Base-by-base conservation (phyloP, 2,113 vertebrate genomes). In the Neopipo cinnamomea region DNA sequence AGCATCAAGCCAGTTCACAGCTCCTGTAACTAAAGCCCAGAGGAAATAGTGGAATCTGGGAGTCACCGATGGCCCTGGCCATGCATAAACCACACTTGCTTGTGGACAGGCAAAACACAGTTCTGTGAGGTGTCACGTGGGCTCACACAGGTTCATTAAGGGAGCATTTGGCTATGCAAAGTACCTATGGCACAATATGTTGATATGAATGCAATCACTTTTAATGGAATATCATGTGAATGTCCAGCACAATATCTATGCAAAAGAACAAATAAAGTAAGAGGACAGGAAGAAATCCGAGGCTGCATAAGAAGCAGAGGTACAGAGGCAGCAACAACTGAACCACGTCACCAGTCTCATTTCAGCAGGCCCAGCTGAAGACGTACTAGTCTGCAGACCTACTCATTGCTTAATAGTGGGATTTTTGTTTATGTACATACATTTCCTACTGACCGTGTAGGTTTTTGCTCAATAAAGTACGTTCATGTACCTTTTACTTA, bases 21-120 rank as follows among this genome's bases (percentile, higher is more conserved):
- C 20, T 81, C 24, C 33, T 56, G 15, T 41, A 52, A 49, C 33
- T 81, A 55, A 61, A 81, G 12, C 7, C 22, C 25, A 67, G 30
- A 56, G 28, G 22, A 76, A 81, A 62, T 9, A 39, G 41, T 24
- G 21, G 66, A 61, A 50, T 15, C 21, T 16, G 16, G 41, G 23
- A 85, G 62, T 67, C 47, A 25, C 52, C 22, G 52, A 25, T 11
- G 8, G 11, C n/a, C 24, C 18, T 35, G 42, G 18, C 13, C 35
- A 35, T 12, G 27, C 21, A 30, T 20, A 79, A 59, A 42, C 23
- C n/a, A 70, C 31, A 25, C 5, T 12, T 39, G 33, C 15, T n/a
- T 1, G 0, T 18, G 31, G 35, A 44, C 3, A 46, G 41, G 56
- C 8, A 35, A 81, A 76, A 46, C 23, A n/a, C 0, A 0, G 30